Conservation (phyloP, 2,888 invertebrate genomes). For the Thecocarcelia acutangulata region DNA sequence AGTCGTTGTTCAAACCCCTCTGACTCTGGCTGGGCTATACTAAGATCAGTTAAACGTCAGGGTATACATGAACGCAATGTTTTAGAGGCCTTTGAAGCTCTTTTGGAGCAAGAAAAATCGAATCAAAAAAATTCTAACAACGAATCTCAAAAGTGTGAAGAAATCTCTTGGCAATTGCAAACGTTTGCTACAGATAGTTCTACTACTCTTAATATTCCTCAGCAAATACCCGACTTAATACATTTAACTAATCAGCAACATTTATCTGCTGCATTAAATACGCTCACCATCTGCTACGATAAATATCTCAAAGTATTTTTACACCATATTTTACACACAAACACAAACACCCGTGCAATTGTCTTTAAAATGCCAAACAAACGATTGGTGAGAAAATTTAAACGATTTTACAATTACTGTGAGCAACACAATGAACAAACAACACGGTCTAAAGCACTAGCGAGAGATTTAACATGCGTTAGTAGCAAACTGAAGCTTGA, state of each 20-base stretch:
- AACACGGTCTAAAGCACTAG: constrained; percentile 41
- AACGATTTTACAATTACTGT: constrained; percentile 61
- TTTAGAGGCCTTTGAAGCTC: constrained; percentile 74
- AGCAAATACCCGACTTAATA: constrained; percentile 65
- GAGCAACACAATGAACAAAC: constrained; percentile 23
- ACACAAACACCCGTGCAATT: constrained; percentile 13
- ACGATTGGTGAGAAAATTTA: constrained; percentile 69
- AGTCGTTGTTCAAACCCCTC: constrained; percentile 12
- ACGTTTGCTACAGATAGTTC: constrained; percentile 33
- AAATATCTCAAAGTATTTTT: constrained; percentile 70
- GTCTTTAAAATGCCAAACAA: constrained; percentile 50
- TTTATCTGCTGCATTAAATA: constrained; percentile 73
- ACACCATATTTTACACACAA: constrained; percentile 51
- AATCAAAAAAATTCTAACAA: neutral
- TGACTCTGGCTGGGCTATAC: constrained; percentile 52
- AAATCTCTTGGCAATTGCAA: constrained; percentile 25
- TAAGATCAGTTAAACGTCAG: constrained; percentile 71
- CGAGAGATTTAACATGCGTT: constrained; percentile 37
- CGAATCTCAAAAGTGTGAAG: constrained; percentile 57
- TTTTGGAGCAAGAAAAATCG: constrained; percentile 68
- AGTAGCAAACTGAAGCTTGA: constrained; percentile 65
- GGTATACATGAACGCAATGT: constrained; percentile 79
- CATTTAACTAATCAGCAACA: constrained; percentile 68
- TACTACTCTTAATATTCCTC: constrained; percentile 17
- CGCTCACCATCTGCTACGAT: constrained; percentile 72